Evolutionary conservation across 2,113 vertebrate species (phyloP), one percentile per base, ranked within the genome.

Genomic region (Phycodurus eques): DNA sequence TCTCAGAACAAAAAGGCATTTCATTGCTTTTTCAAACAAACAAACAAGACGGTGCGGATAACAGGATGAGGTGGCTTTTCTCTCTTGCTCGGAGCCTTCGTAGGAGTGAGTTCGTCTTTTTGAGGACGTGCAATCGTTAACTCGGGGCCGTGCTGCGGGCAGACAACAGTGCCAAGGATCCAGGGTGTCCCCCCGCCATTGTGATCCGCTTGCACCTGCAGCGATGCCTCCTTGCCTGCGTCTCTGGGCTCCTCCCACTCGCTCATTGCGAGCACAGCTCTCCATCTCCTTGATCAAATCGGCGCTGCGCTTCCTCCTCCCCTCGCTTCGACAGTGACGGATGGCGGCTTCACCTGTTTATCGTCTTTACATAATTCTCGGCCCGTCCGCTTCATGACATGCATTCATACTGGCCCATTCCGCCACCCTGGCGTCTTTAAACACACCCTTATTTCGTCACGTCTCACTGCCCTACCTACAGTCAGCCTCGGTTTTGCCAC

Each of bases 281-380:
- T 78, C 68, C 59, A 35, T 66, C 70, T 59, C 71, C 64, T 75
- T 80, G 77, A 91, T 87, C 89, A 79, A 87, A 88, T 86, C 66
- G 70, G 5, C n/a, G 64, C 83, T 59, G 73, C 76, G 69, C 72
- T 83, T 73, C 42, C 75, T 72, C 77, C 79, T 81, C 72, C 63
- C 81, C 77, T 67, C 73, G 69, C 60, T 11, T 35, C 17, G 85
- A 88, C 85, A 85, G 68, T 88, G 88, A 91, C 59, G 77, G 84
- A 91, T 89, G 83, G 59, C 11, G 62, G 80, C 83, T 84, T 90
- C 85, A 84, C 78, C 74, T 42, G n/a, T 85, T 91, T 88, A 88
- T 86, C 82, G 76, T 84, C 84, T 88, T 83, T 88, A 87, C 87
- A 87, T 85, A 88, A 87, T 88, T 87, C 85, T 81, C 79, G 82